Evolutionary conservation across 2,797 vertebrate species (phyloP), one percentile per base, ranked within the genome.

Genomic region (Leptatherina wallacei): DNA sequence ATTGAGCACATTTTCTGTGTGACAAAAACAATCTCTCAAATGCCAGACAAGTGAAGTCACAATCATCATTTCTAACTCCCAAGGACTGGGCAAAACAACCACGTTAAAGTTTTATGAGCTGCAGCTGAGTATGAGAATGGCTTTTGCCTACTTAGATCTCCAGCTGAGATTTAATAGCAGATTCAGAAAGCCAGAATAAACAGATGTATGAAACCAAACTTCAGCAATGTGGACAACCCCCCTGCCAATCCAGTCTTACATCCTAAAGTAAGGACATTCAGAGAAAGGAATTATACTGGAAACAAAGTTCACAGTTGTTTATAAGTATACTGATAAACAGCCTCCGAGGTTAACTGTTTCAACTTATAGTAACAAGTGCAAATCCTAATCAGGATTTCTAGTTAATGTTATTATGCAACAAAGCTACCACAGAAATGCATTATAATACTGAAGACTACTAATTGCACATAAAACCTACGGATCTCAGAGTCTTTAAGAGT

Each of bases 41-140:
- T 72, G 44, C 27, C 12, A 40, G 62, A 38, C 44, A 70, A 76
- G 27, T 54, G n/a, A 13, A 49, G 35, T 77, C 73, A 71, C 30
- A 60, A 38, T 29, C 62, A 56, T 16, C 27, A 61, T 35, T 65
- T 65, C 2, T 65, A 80, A 69, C 44, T 3, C 8, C 16, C 1
- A 16, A 18, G 4, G 35, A 33, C 11, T 33, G 3, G 24, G 20
- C 8, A 49, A 76, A 58, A 59, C 51, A 4, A 57, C 16, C 24
- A 1, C 35, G 22, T 20, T 47, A 20, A 63, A 18, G 8, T 61
- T 44, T 69, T 51, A 64, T 36, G 36, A 49, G 10, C 6, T 12
- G 22, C n/a, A 22, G 62, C 10, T 65, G 29, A 67, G 35, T 13
- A 13, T 61, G 20, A 68, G 69, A 4, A 1, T 18, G 8, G 24